Evolutionary conservation across 2,888 invertebrate species (phyloP).

Genomic region (Megalurothrips usitatus): DNA sequence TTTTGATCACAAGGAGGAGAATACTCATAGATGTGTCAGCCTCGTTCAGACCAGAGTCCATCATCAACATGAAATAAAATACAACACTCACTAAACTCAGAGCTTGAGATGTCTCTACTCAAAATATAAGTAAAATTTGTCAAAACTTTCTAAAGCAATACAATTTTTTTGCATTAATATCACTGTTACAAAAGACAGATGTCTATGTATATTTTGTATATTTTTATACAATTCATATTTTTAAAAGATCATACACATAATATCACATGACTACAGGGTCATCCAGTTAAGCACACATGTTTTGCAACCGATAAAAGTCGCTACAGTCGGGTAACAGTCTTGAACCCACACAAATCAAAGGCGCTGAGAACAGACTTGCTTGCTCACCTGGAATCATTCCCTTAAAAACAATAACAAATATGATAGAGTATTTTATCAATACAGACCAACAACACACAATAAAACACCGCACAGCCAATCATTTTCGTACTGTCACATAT

Average conservation of each 20-base stretch:
- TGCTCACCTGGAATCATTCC: conserved; percentile 13
- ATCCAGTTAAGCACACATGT: neutral
- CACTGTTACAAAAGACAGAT: conserved; percentile 13
- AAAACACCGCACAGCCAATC: conserved; percentile 1
- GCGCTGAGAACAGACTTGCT: neutral
- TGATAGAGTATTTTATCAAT: conserved; percentile 11
- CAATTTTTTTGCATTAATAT: conserved; percentile 12
- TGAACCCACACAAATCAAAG: neutral
- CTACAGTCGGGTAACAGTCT: neutral
- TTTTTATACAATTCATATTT: neutral
- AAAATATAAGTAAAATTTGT: conserved; percentile 9
- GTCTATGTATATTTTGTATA: neutral
- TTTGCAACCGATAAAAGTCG: neutral
- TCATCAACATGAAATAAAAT: neutral
- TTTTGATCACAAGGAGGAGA: neutral
- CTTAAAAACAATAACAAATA: conserved; percentile 3
- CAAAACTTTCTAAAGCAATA: neutral
- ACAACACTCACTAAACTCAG: conserved; percentile 1
- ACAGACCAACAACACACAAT: conserved; percentile 7
- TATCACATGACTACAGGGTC: conserved; percentile 26
- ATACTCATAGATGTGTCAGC: too few species aligned
- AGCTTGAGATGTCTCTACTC: neutral
- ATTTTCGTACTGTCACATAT: conserved; percentile 3
- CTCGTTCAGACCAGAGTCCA: too few species aligned
- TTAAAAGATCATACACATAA: conserved; percentile 18